Evolutionary conservation across 1,140 invertebrate species (phyloP), one percentile per base, ranked within the genome.

Genomic region (Rhyacophila brunnea): DNA sequence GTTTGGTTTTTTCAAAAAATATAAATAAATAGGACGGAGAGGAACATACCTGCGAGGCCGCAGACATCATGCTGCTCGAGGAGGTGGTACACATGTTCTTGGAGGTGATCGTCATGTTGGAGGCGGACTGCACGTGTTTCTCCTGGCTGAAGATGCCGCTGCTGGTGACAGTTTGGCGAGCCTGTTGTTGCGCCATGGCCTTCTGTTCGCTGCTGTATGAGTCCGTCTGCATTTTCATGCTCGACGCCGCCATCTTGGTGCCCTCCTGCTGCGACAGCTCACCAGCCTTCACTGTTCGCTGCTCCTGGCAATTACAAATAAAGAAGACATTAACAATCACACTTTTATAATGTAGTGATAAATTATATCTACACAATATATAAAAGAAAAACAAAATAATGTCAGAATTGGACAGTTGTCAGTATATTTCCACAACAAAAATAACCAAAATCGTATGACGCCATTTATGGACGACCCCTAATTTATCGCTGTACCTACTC

Each of bases 171-270:
- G 87, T 92, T 71, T 93, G 90, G 11, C 87, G 81, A 64, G 91
- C 90, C 69, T 95, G 89, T 60, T 92, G 88, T 42, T 90, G 87
- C 54, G 88, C 86, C 74, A 90, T 87, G 1, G 90, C 88, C 68
- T 89, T 88, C 75, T 93, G 90, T 75, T 94, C 90, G 5, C 89
- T 85, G 55, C 86, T 92, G 71, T 91, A 93, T 10, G 85, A 87
- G 62, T 93, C 91, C 38, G 90, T 92, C 42, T 92, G 88, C 15
- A 95, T 75, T 71, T 90, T 91, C 76, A 92, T 87, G 61, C 86
- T 87, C 10, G 87, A 80, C 2, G 87, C 85, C 35, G 89, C 85
- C 73, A 90, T 83, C 66, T 89, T 91, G 68, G 90, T 89, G 57
- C 84, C 87, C 71, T 93, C 91, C 70, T 93, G 88, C 67, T 92